These are phyloP conservation scores for Falco rusticolus DNA, from an alignment of 2,797 vertebrate species.

Conservation along the genomic window DNA sequence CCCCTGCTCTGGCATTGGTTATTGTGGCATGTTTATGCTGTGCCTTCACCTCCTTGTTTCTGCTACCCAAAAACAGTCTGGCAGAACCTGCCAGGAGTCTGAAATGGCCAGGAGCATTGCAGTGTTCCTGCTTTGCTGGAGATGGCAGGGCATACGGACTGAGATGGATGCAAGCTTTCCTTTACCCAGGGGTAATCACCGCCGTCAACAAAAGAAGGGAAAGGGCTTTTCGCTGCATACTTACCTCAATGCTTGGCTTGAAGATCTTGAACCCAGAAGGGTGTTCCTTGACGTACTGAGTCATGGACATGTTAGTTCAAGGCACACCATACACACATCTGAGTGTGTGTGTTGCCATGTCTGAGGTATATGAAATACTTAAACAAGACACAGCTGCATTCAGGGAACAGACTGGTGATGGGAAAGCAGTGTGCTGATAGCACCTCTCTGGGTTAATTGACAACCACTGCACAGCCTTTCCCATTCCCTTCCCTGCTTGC, in stretches of 20 bases:
- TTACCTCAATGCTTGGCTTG: neutral
- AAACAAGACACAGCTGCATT: neutral
- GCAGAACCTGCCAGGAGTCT: neutral
- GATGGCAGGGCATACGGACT: neutral
- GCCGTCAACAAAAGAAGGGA: neutral
- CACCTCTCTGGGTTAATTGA: neutral
- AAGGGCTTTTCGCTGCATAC: neutral
- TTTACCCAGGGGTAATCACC: neutral
- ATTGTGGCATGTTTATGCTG: neutral
- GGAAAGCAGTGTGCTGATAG: neutral
- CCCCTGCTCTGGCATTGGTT: accelerated
- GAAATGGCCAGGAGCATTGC: neutral
- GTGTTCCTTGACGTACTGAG: neutral
- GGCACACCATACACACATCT: neutral
- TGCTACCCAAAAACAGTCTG: accelerated
- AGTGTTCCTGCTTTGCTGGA: neutral
- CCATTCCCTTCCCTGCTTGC: neutral
- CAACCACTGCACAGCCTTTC: neutral
- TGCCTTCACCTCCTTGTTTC: neutral
- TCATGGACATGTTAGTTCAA: neutral
- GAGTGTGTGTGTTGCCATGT: neutral
- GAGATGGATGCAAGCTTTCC: neutral
- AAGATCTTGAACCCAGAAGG: neutral
- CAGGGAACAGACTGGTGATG: neutral
- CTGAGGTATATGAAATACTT: neutral